Conservation (phyloP, 2,797 vertebrate genomes). For the Sciaenops ocellatus region DNA sequence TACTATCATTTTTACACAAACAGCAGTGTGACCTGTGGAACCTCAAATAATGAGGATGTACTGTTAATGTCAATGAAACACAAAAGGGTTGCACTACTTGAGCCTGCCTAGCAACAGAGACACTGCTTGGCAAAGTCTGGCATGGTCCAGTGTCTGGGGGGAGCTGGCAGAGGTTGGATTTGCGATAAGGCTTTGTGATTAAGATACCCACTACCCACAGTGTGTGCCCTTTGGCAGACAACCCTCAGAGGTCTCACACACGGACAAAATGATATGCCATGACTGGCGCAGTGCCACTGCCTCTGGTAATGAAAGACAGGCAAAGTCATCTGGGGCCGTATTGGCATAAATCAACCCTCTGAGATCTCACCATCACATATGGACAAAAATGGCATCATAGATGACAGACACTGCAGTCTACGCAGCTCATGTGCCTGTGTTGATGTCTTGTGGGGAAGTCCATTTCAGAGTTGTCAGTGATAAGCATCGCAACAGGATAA, state of each 20-base stretch:
- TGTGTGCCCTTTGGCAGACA: conserved; percentile 68
- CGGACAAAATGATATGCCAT: conserved; percentile 67
- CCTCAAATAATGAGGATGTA: not conserved
- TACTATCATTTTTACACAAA: not conserved
- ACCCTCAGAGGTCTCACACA: conserved; percentile 67
- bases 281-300: conserved; percentile 52
- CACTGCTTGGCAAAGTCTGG: conserved; percentile 42
- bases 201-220: conserved; percentile 65
- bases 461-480: conserved; percentile 74
- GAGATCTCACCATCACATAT: conserved; percentile 65
- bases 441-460: conserved; percentile 78
- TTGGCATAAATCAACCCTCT: conserved; percentile 57
- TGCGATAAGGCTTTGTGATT: conserved; percentile 71
- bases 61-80: conserved; percentile 11
- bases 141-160: conserved; percentile 35
- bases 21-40: not conserved
- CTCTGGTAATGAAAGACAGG: conserved; percentile 71
- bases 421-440: conserved; percentile 57
- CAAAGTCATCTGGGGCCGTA: conserved; percentile 52
- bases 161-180: conserved; percentile 54
- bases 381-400: conserved; percentile 65
- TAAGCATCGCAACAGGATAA: conserved; percentile 75
- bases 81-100: conserved; percentile 11
- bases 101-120: conserved; percentile 50
- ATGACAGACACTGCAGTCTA: conserved; percentile 61